Conservation (phyloP, 2,113 vertebrate genomes). For the Micromys minutus region DNA sequence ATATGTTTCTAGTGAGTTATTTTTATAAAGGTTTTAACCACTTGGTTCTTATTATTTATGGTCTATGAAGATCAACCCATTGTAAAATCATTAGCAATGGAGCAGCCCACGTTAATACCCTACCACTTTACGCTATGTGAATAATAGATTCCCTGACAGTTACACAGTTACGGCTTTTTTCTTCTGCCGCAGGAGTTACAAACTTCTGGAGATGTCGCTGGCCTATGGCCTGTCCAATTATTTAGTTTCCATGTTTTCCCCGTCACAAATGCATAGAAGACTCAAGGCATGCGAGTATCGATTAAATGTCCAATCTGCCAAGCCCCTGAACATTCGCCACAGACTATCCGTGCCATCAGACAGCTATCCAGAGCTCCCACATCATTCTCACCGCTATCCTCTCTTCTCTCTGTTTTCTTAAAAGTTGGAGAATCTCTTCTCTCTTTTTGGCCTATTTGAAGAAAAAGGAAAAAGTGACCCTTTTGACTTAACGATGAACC, state of each 20-base stretch:
- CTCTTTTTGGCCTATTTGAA: slow-evolving; percentile 84
- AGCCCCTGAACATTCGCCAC: neutral
- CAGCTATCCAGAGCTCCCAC: neutral
- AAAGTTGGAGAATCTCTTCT: slow-evolving; percentile 85
- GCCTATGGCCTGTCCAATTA: neutral
- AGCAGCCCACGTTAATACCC: neutral
- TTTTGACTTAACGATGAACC: slow-evolving; percentile 22
- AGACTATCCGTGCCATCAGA: neutral
- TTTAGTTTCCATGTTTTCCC: neutral
- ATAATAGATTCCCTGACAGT: neutral
- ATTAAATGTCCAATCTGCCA: neutral
- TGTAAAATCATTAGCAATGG: neutral
- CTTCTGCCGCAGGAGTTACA: neutral
- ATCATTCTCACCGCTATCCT: slow-evolving; percentile 82
- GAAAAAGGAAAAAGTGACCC: neutral
- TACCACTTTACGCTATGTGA: neutral
- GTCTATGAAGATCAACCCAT: neutral
- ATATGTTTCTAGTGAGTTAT: neutral
- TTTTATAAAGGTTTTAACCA: slow-evolving; percentile 1
- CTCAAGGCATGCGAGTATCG: neutral
- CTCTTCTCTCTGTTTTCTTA: slow-evolving; percentile 86
- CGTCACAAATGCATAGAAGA: neutral
- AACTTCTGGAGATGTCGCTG: neutral
- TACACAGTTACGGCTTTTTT: neutral
- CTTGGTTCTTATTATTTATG: slow-evolving; percentile 25